Base-by-base conservation (phyloP, 2,113 vertebrate genomes). In the Danio rerio region DNA sequence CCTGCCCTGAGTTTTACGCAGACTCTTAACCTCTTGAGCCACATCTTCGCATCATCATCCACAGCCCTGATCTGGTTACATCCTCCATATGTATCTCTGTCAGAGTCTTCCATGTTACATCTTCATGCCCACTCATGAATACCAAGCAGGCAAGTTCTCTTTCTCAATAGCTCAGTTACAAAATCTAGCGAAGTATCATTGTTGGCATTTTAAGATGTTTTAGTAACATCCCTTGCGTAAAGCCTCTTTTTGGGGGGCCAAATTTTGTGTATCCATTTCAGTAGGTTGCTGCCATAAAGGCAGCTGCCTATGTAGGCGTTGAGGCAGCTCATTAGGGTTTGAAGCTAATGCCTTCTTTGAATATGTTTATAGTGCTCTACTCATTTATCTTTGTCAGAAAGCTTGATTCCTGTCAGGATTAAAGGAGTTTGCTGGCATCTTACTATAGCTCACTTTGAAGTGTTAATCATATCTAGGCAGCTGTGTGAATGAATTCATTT, bases 1-100 rank as follows among this genome's bases (percentile, higher is more conserved):
- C 3, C 10, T 84, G 70, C 79, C 74, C 53, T 63, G 63, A 83
- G 76, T 59, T 77, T 88, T 85, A 83, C 47, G 78, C 78, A 79
- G 82, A 55, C 91, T 18, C 91, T 90, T 31, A 53, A 92, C 87
- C 89, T 91, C 87, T 86, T 47, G 88, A 77, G 90, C 70, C 87
- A 85, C 73, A 84, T 90, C 61, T 56, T 71, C 87, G 31, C 31
- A 31, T 84, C 88, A 76, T 63, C 88, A 86, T 88, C 88, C 84
- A 62, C 79, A 82, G 84, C 87, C 80, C 45, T 72, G 71, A 59
- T n/a, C 73, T 47, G 52, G 68, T 63, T 59, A 82, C 69, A 83
- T 50, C 85, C 88, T 79, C 66, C 82, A 56, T 82, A 82, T 40
- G 45, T 31, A 55, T 40, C 21, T 40, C 45, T 70, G 53, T 61